Base-by-base conservation (phyloP, 1,140 invertebrate species). In the Eumeta japonica region DNA sequence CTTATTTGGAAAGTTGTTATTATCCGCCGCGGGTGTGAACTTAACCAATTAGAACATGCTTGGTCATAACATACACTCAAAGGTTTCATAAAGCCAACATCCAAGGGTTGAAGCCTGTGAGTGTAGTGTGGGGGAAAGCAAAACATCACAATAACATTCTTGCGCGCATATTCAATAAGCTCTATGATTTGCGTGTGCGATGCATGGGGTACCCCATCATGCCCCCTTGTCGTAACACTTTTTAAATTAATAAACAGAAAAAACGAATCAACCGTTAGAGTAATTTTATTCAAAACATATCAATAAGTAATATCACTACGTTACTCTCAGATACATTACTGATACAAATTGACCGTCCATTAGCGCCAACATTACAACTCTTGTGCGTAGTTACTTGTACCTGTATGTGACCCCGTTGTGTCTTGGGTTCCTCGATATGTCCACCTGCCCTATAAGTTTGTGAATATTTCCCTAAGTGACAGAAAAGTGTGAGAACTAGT, bases 71-170 rank as follows among this genome's bases (percentile, higher is more conserved):
- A 65, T 16, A 41, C 36, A 36, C 46, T 65, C 3, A 74, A 41
- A 29, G 67, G 60, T 30, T 49, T 56, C 50, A 68, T 66, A n/a
- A 39, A 72, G 10, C 37, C 39, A 41, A 72, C 58, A 54, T 74
- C 71, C 12, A 58, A 42, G n/a, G n/a, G n/a, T n/a, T n/a, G n/a
- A n/a, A n/a, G n/a, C n/a, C n/a, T n/a, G n/a, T n/a, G n/a, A n/a
- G 13, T 56, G 24, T 60, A 67, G n/a, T n/a, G 61, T 4, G 58
- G 59, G 3, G 62, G 58, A 39, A 59, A 54, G 28, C 48, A 53
- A 40, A 60, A 32, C 7, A 62, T 45, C 28, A 51, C 27, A 29
- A 52, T 43, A 15, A 39, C 39, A 46, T 48, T 46, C 30, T 48
- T 52, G 27, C 56, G 37, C 28, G 45, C 43, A 24, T 45, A 17